A percentile compares a stretch with the other conserved stretches of the same genome.
Evolutionary conservation across 2,888 invertebrate species (phyloP).

Genomic region (Drosophila mettleri): DNA sequence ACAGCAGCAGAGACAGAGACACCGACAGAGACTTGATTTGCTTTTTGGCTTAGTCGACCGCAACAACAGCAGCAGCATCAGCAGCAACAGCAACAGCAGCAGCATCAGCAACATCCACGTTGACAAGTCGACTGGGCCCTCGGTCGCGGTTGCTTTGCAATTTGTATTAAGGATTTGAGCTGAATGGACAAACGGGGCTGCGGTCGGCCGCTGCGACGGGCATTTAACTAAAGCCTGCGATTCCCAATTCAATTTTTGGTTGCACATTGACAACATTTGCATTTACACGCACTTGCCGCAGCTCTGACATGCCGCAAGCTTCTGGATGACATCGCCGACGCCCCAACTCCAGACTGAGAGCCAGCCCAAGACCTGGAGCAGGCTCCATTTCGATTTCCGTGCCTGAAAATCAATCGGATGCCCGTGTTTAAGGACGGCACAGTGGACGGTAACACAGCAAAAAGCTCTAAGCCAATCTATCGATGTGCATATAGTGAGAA

Average conservation of each 20-base stretch:
- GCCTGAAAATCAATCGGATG: conserved; percentile 63
- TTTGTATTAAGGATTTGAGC: conserved; percentile 78
- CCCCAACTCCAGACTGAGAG: conserved; percentile 6
- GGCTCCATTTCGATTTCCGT: conserved; percentile 13
- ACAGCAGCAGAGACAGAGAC: conserved; percentile 24
- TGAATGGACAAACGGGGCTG: conserved; percentile 51
- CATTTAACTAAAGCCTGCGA: conserved; percentile 62
- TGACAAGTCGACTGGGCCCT: conserved; percentile 44
- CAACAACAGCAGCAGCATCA: conserved; percentile 53
- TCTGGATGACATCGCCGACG: conserved; percentile 25
- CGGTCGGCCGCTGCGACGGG: conserved; percentile 52
- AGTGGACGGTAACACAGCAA: conserved; percentile 12
- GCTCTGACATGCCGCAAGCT: conserved; percentile 63
- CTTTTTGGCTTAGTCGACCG: conserved; percentile 75
- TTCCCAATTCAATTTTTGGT: conserved; percentile 72
- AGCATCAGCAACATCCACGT: conserved; percentile 42
- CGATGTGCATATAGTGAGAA: too few relatives aligned
- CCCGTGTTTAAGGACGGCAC: conserved; percentile 23
- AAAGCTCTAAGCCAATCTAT: neutral
- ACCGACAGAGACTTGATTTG: conserved; percentile 59
- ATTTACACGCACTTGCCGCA: conserved; percentile 76
- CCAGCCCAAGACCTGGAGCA: neutral
- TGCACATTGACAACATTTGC: conserved; percentile 74
- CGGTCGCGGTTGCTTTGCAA: conserved; percentile 82
- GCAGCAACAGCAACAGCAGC: conserved; percentile 45